Conservation (phyloP, 1,140 invertebrate species). For the Drosophila grimshawi region DNA sequence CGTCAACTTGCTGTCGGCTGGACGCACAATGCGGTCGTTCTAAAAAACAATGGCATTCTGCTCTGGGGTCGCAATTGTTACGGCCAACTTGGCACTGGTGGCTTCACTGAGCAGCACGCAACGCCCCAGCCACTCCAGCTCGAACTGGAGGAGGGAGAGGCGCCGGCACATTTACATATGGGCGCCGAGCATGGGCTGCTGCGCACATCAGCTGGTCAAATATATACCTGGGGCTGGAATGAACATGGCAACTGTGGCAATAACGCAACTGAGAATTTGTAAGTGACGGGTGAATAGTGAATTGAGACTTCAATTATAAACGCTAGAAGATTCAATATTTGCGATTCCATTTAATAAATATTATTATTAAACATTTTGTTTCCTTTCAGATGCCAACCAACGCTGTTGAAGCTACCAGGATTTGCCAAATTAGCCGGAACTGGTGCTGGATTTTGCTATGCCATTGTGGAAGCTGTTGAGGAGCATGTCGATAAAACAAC, state of each 20-base stretch:
- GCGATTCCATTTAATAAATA: too few relatives aligned
- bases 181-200: slow-evolving; percentile 92
- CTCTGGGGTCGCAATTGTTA: slow-evolving; percentile 93
- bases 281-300: slow-evolving; percentile 11
- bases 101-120: slow-evolving; percentile 57
- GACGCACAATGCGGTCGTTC: slow-evolving; percentile 89
- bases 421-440: slow-evolving; percentile 67
- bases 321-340: too few relatives aligned
- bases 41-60: slow-evolving; percentile 86
- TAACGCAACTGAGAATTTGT: slow-evolving; percentile 87
- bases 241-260: slow-evolving; percentile 95
- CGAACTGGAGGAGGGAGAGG: slow-evolving; percentile 45
- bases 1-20: slow-evolving; percentile 88
- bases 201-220: slow-evolving; percentile 85
- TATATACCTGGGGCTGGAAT: slow-evolving; percentile 96
- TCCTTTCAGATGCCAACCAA: slow-evolving; percentile 65
- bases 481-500: slow-evolving; percentile 4
- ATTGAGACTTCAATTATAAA: too few relatives aligned
- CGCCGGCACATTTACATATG: slow-evolving; percentile 86
- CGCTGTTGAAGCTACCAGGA: slow-evolving; percentile 55
- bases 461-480: slow-evolving; percentile 55
- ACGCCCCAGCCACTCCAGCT: slow-evolving; percentile 55
- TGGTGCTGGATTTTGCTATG: slow-evolving; percentile 80
- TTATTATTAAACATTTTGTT: background rate
- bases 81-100: slow-evolving; percentile 88